Base-by-base conservation (phyloP, 2,797 vertebrate genomes). In the Kryptopterus vitreolus region DNA sequence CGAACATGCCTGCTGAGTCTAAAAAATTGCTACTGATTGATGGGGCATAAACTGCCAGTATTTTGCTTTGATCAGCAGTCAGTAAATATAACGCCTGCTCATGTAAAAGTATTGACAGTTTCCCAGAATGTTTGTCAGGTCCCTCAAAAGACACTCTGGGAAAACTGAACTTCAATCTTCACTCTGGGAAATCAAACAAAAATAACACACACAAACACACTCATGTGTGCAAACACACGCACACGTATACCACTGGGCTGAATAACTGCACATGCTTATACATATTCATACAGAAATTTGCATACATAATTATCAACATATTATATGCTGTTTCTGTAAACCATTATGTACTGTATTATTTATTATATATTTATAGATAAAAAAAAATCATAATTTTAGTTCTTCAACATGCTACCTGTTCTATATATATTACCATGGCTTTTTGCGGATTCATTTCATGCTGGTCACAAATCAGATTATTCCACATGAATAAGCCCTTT, bases 401-500 rank as follows among this genome's bases (percentile, higher is more conserved):
- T 9, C 18, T 31, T 52, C 26, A 22, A 1, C 69, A 71, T 71
- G 69, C 50, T 53, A 4, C 53, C 69, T 31, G 26, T 53, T 13
- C 10, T 22, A 18, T 52, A 71, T 48, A 53, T 18, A 31, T 13
- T 22, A 71, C 6, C 26, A 71, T 52, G 48, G 48, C 68, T 52
- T 53, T 69, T 3, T 20, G 46, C 26, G 31, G 46, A 2, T 16
- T 48, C 5, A 13, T 15, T 24, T 29, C 20, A n/a, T 57, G 70
- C 70, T 55, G 52, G 22, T 55, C 50, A 52, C 20, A 35, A 73
- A 73, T 24, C 12, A 57, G 52, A 55, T 55, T 55, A 72, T 72
- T 90, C 85, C 84, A 88, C 85, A 91, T 91, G 86, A 91, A 92
- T 92, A 93, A 94, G 93, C 94, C 94, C 94, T 73, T 73, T 15